Evolutionary conservation across 2,113 vertebrate species (phyloP).

Genomic region (Gopherus evgoodei): DNA sequence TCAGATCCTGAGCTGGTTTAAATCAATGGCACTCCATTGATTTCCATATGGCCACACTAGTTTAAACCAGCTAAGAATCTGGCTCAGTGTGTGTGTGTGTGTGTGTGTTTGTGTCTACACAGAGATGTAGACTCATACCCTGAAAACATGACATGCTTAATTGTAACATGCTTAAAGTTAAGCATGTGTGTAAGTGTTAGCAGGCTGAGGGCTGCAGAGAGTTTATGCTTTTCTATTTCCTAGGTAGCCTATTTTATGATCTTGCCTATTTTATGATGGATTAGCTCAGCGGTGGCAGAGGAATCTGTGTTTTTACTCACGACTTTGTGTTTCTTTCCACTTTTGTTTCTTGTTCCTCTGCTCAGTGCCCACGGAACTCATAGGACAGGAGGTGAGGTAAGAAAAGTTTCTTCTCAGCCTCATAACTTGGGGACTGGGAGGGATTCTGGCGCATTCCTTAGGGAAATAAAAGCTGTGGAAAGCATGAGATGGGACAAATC

Average conservation of each 20-base stretch:
- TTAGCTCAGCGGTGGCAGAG: fast-evolving
- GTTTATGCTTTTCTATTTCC: not conserved
- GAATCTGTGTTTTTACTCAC: not conserved
- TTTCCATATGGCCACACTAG: not conserved
- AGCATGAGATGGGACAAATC: not conserved
- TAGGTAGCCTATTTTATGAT: not conserved
- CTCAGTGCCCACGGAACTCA: conserved; percentile 85
- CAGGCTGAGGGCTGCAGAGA: not conserved
- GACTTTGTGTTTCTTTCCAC: conserved; percentile 28
- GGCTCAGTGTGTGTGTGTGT: no score
- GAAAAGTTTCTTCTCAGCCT: conserved; percentile 50
- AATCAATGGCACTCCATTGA: not conserved
- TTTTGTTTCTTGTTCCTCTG: conserved; percentile 18
- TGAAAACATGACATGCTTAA: not conserved
- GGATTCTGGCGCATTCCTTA: no score
- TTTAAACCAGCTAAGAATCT: not conserved
- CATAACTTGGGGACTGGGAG: not conserved
- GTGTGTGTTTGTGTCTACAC: not conserved
- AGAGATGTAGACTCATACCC: not conserved
- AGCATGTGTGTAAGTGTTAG: not conserved
- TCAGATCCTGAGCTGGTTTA: fast-evolving
- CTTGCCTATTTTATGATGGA: not conserved
- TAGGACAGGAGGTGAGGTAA: conserved; percentile 96
- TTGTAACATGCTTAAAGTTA: not conserved
- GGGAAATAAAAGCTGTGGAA: not conserved